Conservation (phyloP, 30 jellyfish, hydroid and myxozoan genomes). For the Phacellophora camtschatica region DNA sequence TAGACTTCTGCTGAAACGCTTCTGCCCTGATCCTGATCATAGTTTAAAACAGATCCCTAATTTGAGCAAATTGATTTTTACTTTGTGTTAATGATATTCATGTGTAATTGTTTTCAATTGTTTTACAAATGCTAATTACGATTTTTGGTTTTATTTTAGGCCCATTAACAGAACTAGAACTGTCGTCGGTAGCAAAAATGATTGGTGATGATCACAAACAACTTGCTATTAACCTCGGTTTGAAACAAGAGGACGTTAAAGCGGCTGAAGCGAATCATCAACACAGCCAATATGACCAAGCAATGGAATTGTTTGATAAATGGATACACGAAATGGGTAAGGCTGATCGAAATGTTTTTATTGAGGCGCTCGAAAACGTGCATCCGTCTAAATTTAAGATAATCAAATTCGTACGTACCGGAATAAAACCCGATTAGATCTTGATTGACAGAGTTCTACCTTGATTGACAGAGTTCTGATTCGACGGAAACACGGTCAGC, state of each 20-base stretch:
- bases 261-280: not conserved
- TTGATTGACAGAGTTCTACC: no score
- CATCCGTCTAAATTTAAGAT: not conserved
- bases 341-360: not conserved
- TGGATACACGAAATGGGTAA: conserved; percentile 12
- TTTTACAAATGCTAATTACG: no score
- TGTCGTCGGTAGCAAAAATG: conserved; percentile 30
- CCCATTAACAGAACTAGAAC: conserved; percentile 19
- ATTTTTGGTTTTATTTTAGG: not conserved
- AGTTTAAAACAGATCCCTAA: no score
- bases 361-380: not conserved
- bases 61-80: no score
- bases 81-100: no score
- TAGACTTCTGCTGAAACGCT: not conserved
- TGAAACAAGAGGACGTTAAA: not conserved
- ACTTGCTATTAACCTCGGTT: conserved; percentile 22
- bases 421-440: not conserved
- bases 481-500: no score
- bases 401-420: not conserved
- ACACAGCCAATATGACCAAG: conserved; percentile 8
- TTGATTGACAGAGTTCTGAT: no score
- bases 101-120: no score
- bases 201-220: conserved; percentile 23
- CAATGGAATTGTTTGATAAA: conserved; percentile 4
- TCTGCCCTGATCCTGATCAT: no score